Conservation (phyloP, 2,888 invertebrate genomes). For the Volucella inflata region DNA sequence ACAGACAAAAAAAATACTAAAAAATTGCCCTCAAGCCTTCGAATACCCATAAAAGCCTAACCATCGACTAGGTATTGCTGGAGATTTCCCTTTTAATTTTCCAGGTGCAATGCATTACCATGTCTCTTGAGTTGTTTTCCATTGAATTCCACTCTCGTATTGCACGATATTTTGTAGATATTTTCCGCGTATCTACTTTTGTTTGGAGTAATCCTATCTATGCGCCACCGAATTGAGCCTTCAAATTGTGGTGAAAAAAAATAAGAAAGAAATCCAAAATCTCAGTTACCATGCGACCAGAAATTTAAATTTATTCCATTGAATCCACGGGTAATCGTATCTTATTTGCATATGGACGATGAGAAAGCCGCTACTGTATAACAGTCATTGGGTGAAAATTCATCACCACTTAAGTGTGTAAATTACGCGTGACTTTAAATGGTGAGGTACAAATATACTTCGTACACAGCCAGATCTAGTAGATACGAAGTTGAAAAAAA, state of each 20-base stretch:
- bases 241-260: background rate
- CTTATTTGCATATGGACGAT: conserved; percentile 62
- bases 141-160: conserved; percentile 42
- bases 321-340: conserved; percentile 48
- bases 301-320: conserved; percentile 38
- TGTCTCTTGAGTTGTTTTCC: conserved; percentile 24
- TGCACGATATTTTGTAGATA: conserved; percentile 43
- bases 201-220: background rate
- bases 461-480: conserved; percentile 4
- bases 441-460: background rate
- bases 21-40: conserved; percentile 49
- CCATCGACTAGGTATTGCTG: conserved; percentile 22
- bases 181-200: no score
- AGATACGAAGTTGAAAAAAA: conserved; percentile 1
- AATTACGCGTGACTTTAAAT: conserved; percentile 46
- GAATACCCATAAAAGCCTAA: conserved; percentile 63
- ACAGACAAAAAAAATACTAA: no score
- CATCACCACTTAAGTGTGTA: conserved; percentile 60
- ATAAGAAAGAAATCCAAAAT: conserved; percentile 37
- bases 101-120: conserved; percentile 46
- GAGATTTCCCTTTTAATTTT: conserved; percentile 43
- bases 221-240: conserved; percentile 6
- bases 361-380: conserved; percentile 46
- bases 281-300: conserved; percentile 50
- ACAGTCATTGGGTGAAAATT: conserved; percentile 45